Base-by-base conservation (phyloP, 2,888 invertebrate species). In the Vesta saturnalis region DNA sequence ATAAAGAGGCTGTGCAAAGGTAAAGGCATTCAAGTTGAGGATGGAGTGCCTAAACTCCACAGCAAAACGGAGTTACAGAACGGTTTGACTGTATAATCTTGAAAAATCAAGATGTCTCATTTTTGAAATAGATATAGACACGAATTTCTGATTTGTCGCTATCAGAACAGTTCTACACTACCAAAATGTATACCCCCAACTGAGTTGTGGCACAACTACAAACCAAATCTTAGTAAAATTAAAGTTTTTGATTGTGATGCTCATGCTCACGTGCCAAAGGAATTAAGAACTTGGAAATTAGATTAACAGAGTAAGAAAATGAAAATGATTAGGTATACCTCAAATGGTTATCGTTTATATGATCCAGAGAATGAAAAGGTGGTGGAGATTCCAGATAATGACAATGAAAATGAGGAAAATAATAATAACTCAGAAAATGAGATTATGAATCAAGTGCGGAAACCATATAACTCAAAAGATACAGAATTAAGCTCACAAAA, bases 21-120 rank as follows among this genome's bases (percentile, higher is more conserved):
- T 12, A 54, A 63, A 56, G 71, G 69, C 39, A 71, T 70, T 10
- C 46, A 58, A 60, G 21, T 63, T 23, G 54, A 71, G 56, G 67
- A 70, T 30, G 70, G 62, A 16, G 43, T 64, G n/a, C 30, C 61
- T 8, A 23, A 15, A 68, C 54, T 16, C 60, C 67, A 22, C 62
- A 70, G 39, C 66, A 71, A 30, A 54, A 66, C 54, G 66, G 66
- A 39, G 60, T 66, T 23, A 14, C 52, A 35, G 66, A 66, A 55
- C 16, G 61, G 54, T 43, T 61, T 46, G 35, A 65, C 35, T 16
- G 65, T 35, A 60, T 54, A 6, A 23, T 52, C 10, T 43, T 65
- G 54, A 30, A 65, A 47, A 60, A 16, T 58, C 46, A 64, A 39
- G 58, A 18, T 59, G 35, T 49, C 16, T 54, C 2, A 47, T 60